These are phyloP conservation scores for Drosophila kuntzei DNA, from an alignment of 2,888 invertebrate genomes.

Conservation along the genomic window DNA sequence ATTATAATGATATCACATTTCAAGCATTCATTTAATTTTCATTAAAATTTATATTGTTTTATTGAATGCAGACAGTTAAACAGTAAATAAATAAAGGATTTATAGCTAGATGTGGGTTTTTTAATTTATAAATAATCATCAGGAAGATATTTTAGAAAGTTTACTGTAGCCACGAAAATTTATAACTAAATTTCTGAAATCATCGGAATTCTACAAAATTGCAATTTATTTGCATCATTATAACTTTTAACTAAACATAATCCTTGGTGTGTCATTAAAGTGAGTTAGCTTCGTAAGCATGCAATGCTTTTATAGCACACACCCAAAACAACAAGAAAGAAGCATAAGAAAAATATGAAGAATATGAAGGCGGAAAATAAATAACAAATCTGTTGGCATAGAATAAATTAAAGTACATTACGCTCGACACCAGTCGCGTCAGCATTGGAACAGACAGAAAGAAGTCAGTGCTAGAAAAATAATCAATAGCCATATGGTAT, in stretches of 20 bases:
- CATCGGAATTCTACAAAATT: neutral
- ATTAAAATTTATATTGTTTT: neutral
- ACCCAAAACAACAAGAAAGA: constrained; percentile 14
- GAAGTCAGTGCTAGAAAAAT: constrained; percentile 51
- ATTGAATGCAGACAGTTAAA: no score
- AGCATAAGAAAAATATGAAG: constrained; percentile 8
- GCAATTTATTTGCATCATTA: constrained; percentile 18
- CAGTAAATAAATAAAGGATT: no score
- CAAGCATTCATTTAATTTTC: neutral
- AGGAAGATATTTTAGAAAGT: no score
- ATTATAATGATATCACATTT: neutral
- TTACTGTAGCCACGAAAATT: no score
- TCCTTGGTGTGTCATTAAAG: constrained; percentile 55
- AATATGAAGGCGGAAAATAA: constrained; percentile 55
- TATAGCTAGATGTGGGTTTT: neutral
- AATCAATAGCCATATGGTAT: constrained; percentile 83
- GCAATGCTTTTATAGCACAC: constrained; percentile 46
- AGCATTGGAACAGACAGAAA: constrained; percentile 33
- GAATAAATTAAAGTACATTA: constrained; percentile 74
- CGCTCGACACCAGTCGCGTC: constrained; percentile 63
- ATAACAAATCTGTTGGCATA: constrained; percentile 57
- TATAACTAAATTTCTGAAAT: neutral
- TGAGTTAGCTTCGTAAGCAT: constrained; percentile 43
- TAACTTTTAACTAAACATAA: constrained; percentile 12
- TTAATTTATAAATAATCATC: no score